Base-by-base conservation (phyloP, 1,140 invertebrate species). In the Trachymyrmex cornetzi region DNA sequence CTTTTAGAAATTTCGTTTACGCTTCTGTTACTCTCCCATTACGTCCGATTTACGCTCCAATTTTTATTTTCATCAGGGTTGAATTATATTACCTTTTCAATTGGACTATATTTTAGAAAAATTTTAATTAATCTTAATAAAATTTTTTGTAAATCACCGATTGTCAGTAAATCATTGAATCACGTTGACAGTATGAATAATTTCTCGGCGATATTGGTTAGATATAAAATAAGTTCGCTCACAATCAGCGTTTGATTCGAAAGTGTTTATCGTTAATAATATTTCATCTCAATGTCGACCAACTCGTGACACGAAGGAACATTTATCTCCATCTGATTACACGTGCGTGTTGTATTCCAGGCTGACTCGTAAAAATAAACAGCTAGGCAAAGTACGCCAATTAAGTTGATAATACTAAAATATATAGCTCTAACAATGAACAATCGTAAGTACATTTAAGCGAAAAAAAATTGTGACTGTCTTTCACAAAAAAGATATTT, bases 301-400 rank as follows among this genome's bases (percentile, higher is more conserved):
- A 48, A 74, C 11, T 75, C n/a, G 24, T 27, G 30, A 30, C 61
- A 79, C 3, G n/a, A 81, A 71, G 22, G 22, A 74, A 61, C 38
- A 61, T 74, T 84, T 84, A 84, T 84, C 67, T 74, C 14, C 27
- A 64, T 75, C 69, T 82, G 55, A 82, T 84, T 84, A 75, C 9
- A 82, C 22, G 38, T 82, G 34, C 69, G 55, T 84, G 80, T 75
- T 48, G 19, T 61, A 84, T 48, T 84, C 44, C 7, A 74, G n/a
- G 27, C 69, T 74, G 80, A 82, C 67, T 61, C 69, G 80, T 64
- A 84, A 75, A 84, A 84, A 84, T 84, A 75, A 84, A 50, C 38
- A 30, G 27, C 69, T 50, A 61, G 38, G 19, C 34, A 48, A 24
- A 61, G 7, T 34, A 27, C 27, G 19, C 27, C n/a, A 75, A 84